Evolutionary conservation across 2,113 vertebrate genomes (phyloP), one percentile per base, ranked within the genome.

Genomic region (Morone chrysops): DNA sequence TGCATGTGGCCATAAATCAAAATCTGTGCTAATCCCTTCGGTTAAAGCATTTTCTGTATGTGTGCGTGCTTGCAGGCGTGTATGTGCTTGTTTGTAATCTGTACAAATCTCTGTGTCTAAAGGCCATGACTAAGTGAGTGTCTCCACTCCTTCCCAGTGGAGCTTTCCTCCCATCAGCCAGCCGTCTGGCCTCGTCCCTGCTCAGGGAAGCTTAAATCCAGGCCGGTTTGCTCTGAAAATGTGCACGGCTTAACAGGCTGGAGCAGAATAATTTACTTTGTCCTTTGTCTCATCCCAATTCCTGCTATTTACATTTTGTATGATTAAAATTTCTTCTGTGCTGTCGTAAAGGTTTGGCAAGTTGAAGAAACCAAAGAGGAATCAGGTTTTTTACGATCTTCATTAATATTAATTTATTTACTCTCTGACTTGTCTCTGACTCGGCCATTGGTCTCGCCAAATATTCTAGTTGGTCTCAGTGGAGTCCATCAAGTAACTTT

Each of bases 51-150:
- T 71, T 36, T 25, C 9, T 31, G 31, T 31, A 31, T 31, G 38
- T 69, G 20, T 40, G 84, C 22, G 6, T 82, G 60, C 14, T 22
- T 65, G 17, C 70, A 75, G 36, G 65, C 75, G n/a, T 67, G 82
- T 76, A 70, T 66, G 63, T 57, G 63, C 70, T 60, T 83, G 62
- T 83, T 78, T 57, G n/a, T 89, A 90, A 87, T 91, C 89, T 81
- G 57, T 77, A 45, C 85, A 79, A 87, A 90, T 93, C 87, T 87
- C 70, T 79, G 70, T 31, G 48, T 91, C 78, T 66, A 73, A 77
- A 59, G 36, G 62, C 81, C 76, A 81, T 82, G 88, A 85, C 89
- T 86, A 83, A 89, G 74, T 81, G 72, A 70, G 56, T 38, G 77
- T 83, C 82, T 87, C 59, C 73, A 43, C 57, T 88, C 36, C 76